These are phyloP conservation scores for Elaeidobius kamerunicus DNA, from an alignment of 2,888 invertebrate species.

Conservation along the genomic window DNA sequence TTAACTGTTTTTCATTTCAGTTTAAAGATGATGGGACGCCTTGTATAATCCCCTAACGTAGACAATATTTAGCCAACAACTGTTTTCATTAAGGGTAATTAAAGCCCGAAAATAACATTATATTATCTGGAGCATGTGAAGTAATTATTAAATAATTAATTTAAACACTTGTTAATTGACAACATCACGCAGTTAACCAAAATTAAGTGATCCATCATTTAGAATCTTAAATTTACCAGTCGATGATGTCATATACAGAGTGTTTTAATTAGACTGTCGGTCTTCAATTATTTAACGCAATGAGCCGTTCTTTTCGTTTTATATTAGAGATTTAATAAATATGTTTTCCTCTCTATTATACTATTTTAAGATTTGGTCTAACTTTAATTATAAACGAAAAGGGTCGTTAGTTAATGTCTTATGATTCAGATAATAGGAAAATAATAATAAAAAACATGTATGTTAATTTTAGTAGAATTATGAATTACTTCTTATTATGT, in stretches of 20 bases:
- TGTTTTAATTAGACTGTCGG: slow-evolving; percentile 44
- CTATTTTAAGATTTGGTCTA: too few species aligned
- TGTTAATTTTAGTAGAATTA: too few species aligned
- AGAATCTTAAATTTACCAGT: slow-evolving; percentile 41
- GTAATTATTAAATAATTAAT: slow-evolving; percentile 46
- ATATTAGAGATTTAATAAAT: too few species aligned
- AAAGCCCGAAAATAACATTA: slow-evolving; percentile 37
- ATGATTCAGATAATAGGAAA: too few species aligned
- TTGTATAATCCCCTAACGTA: slow-evolving; percentile 18
- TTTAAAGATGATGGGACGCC: background rate
- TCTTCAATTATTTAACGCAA: slow-evolving; percentile 23
- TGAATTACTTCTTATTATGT: too few species aligned
- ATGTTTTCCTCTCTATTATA: too few species aligned
- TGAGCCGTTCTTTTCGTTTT: slow-evolving; percentile 1
- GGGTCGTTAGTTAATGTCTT: too few species aligned
- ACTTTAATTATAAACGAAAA: too few species aligned
- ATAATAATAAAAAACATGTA: too few species aligned
- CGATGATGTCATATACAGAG: slow-evolving; percentile 43
- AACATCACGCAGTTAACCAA: slow-evolving; percentile 44
- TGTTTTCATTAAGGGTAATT: slow-evolving; percentile 28
- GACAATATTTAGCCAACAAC: slow-evolving; percentile 33
- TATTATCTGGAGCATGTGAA: slow-evolving; percentile 37
- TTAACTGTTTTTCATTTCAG: too few species aligned
- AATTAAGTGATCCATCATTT: slow-evolving; percentile 44
- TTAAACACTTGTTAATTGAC: slow-evolving; percentile 48